Conservation (phyloP, 64 coral and sea anemone species). For the Montipora cactus region DNA sequence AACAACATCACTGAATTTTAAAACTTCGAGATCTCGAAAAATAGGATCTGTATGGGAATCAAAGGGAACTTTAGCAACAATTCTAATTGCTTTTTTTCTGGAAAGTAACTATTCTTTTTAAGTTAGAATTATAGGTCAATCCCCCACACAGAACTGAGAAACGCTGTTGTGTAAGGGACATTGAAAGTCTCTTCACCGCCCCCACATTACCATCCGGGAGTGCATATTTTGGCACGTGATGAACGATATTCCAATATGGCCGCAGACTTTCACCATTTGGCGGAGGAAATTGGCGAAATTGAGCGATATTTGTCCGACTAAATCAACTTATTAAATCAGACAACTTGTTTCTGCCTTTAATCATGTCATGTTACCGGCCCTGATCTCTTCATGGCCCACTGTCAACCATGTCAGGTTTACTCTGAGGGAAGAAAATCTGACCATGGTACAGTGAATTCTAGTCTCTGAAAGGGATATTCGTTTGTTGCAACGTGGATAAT, state of each 20-base stretch:
- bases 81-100: too few species aligned
- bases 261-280: conserved; percentile 48
- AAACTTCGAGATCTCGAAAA: too few species aligned
- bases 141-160: too few species aligned
- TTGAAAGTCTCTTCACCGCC: too few species aligned
- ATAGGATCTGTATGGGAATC: too few species aligned
- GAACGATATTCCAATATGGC: conserved; percentile 70
- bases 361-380: not conserved
- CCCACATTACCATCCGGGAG: conserved; percentile 30
- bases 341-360: not conserved
- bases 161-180: too few species aligned
- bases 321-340: not conserved
- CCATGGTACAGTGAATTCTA: not conserved
- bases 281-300: conserved; percentile 16
- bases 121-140: too few species aligned
- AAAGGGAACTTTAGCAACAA: too few species aligned
- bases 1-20: too few species aligned
- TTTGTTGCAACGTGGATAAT: conserved; percentile 6
- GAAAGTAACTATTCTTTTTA: too few species aligned
- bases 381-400: not conserved
- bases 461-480: conserved; percentile 5
- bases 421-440: not conserved
- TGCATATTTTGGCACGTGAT: conserved; percentile 72
- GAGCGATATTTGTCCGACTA: not conserved
- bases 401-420: not conserved